phyloP scores from a whole-genome alignment of 1,140 invertebrate genomes.

The Brachystomella parvula region DNA sequence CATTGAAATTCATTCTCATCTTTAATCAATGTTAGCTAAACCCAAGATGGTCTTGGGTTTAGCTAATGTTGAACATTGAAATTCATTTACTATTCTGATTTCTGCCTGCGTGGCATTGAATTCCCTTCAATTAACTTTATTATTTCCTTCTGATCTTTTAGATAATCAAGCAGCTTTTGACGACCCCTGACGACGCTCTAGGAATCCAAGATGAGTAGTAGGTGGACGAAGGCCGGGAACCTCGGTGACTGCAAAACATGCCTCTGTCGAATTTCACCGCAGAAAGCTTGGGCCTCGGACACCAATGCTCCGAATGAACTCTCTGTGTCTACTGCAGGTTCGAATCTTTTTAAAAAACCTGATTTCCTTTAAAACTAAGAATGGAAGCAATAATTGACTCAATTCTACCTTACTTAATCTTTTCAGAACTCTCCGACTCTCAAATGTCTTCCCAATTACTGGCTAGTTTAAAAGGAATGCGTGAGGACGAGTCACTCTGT shows the following conservation, averaged over 20 bases:
- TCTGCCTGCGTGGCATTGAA: no score
- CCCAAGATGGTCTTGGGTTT: neutral
- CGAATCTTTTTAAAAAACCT: neutral
- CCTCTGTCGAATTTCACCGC: conserved; percentile 34
- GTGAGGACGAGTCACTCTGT: conserved; percentile 37
- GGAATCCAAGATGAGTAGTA: conserved; percentile 24
- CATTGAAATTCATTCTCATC: no score
- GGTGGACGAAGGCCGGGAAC: conserved; percentile 34
- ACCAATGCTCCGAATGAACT: no score
- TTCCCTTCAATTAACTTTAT: no score
- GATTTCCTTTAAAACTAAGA: neutral
- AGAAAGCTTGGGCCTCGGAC: conserved; percentile 24
- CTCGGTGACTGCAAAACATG: conserved; percentile 37
- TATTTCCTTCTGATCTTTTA: neutral
- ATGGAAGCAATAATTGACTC: neutral
- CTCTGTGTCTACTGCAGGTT: conserved; percentile 20
- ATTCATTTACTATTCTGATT: no score
- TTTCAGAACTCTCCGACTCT: conserved; percentile 32
- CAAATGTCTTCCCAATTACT: conserved; percentile 38
- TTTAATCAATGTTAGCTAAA: neutral
- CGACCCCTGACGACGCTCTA: neutral
- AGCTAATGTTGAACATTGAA: neutral
- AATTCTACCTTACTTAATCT: no score
- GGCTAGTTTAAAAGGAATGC: conserved; percentile 34
- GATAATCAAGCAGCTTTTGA: neutral